Evolutionary conservation across 1,140 invertebrate genomes (phyloP), one percentile per base, ranked within the genome.

Genomic region (Cotesia vestalis): DNA sequence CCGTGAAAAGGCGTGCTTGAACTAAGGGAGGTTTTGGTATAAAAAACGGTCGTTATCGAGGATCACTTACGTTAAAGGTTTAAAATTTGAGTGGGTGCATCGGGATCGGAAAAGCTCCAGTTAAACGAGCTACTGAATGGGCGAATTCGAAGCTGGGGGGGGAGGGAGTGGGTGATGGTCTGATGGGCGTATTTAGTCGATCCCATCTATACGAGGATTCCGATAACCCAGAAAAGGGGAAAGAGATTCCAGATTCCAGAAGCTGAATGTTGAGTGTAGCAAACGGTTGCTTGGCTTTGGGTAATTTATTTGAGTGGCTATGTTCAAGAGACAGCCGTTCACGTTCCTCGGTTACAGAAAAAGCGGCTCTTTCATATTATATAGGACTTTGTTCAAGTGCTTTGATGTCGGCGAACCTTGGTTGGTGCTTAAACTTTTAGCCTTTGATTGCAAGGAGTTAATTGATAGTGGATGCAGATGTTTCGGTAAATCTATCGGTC

Each of bases 361-460:
- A 59, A 59, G 57, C 27, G 57, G 9, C 63, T 34, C 68, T 61
- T 55, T 40, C 53, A 20, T 20, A 55, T 17, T 11, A 70, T 38
- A 64, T 4, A 66, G 60, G 63, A 46, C 40, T 36, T 55, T 59
- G 57, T 60, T 61, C 62, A 64, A 60, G 38, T 62, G 64, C 71
- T 72, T 72, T 72, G 71, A 72, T 72, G 71, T 68, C 36, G 40
- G 67, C 67, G 70, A 72, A 72, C 63, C 66, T 62, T 36, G 71
- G 53, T 72, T 67, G 52, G 60, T 64, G 52, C 53, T 51, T 72
- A 67, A 27, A 46, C 40, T 46, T 46, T 46, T 46, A 27, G 27
- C 27, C 27, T 27, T 27, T 27, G 27, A 27, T 27, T 27, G 27
- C 27, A 27, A 27, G 27, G 27, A 27, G 27, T 27, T 27, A 27